These are phyloP conservation scores for Leptinotarsa juncta DNA, from an alignment of 2,888 invertebrate species.

Conservation along the genomic window DNA sequence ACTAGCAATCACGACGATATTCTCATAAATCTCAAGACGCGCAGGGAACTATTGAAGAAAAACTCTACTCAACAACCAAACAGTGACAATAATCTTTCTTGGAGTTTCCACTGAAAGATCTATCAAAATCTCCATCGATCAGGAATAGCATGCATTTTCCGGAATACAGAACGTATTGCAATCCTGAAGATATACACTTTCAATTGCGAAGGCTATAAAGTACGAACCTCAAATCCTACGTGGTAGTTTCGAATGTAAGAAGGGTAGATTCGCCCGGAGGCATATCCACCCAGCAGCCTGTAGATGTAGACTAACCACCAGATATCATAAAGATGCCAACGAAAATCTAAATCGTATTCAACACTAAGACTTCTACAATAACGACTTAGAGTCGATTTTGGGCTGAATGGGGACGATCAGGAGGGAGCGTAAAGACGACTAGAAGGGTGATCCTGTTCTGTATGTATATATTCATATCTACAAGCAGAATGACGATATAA, in stretches of 20 bases:
- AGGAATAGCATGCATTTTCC: neutral
- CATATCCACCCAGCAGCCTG: conserved; percentile 44
- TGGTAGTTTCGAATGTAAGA: conserved; percentile 38
- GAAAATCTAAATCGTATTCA: neutral
- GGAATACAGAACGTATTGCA: conserved; percentile 36
- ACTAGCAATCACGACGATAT: too few relatives aligned
- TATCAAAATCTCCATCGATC: neutral
- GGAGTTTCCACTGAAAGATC: neutral
- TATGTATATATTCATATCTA: conserved; percentile 64
- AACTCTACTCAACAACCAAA: too few relatives aligned
- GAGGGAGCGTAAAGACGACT: conserved; percentile 19
- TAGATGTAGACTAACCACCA: conserved; percentile 37
- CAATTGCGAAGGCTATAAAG: conserved; percentile 45
- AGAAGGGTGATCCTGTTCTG: conserved; percentile 48
- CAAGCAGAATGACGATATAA: conserved; percentile 64
- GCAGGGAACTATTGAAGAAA: too few relatives aligned
- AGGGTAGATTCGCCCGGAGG: conserved; percentile 47
- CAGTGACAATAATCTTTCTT: neutral
- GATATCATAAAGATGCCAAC: neutral
- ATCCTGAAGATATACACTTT: conserved; percentile 32
- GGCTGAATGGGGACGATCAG: neutral
- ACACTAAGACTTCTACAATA: neutral
- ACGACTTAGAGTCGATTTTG: conserved; percentile 6
- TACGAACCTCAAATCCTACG: conserved; percentile 43
- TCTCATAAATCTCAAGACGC: too few relatives aligned